Percentiles rank a stretch among this genome's conserved stretches.
These are phyloP conservation scores for Caenorhabditis panamensis DNA, from an alignment of 2,888 invertebrate species.

Conservation along the genomic window DNA sequence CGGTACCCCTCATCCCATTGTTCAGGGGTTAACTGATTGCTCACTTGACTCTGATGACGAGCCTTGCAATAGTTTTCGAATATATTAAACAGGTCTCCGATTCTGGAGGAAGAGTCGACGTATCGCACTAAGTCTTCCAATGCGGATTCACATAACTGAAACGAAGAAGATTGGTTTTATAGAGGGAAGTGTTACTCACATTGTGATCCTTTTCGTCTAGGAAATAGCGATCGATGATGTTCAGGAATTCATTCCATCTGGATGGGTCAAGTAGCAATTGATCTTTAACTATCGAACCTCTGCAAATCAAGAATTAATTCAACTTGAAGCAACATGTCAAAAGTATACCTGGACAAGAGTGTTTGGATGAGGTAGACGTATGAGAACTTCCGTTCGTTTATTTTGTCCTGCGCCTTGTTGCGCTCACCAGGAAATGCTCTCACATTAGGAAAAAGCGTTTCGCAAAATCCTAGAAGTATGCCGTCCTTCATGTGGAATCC, in stretches of 20 bases:
- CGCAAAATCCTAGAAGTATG: background rate
- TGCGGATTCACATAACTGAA: constrained; percentile 49
- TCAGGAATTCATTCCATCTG: constrained; percentile 11
- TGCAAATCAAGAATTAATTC: constrained; percentile 8
- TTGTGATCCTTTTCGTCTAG: constrained; percentile 17
- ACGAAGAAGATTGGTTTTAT: constrained; percentile 4
- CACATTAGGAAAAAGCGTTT: background rate
- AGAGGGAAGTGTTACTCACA: constrained; percentile 12
- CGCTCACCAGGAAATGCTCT: background rate
- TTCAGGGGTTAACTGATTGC: constrained; percentile 31
- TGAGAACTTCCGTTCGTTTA: constrained; percentile 33
- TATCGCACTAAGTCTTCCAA: constrained; percentile 39
- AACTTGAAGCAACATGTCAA: background rate
- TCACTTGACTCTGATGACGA: background rate
- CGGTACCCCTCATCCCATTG: constrained; percentile 39
- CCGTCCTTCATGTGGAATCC: background rate
- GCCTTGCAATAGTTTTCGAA: constrained; percentile 28
- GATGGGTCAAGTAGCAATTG: constrained; percentile 5
- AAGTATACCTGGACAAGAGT: constrained; percentile 33
- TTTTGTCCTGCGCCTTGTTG: background rate
- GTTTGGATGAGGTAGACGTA: constrained; percentile 36
- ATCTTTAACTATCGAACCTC: constrained; percentile 53
- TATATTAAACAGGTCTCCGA: constrained; percentile 1
- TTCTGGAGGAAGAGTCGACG: constrained; percentile 13
- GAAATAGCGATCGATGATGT: constrained; percentile 5